phyloP scores from a whole-genome alignment of 1,140 invertebrate genomes.

The Drosophila tropicalis region DNA sequence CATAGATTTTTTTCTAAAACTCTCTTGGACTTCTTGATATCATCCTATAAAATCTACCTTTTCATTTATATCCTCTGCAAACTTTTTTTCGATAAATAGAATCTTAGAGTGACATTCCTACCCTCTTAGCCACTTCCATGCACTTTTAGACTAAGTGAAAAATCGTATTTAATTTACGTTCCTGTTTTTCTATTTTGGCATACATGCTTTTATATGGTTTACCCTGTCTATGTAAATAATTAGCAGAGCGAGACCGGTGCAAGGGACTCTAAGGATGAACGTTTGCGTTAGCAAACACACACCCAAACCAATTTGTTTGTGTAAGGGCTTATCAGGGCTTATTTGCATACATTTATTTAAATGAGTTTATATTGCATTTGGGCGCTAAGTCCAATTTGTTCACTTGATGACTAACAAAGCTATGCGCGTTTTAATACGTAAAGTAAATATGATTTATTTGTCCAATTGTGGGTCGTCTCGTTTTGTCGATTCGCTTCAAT shows the following conservation, averaged over 20 bases:
- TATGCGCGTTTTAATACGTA: constrained; percentile 35
- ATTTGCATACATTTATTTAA: constrained; percentile 28
- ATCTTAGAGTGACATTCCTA: too few relatives aligned
- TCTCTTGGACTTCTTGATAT: too few relatives aligned
- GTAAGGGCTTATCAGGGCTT: constrained; percentile 32
- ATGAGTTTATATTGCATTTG: constrained; percentile 1
- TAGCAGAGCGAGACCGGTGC: constrained; percentile 6
- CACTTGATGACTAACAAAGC: constrained; percentile 36
- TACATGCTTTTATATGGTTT: background rate
- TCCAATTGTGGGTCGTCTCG: constrained; percentile 15
- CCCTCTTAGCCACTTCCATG: too few relatives aligned
- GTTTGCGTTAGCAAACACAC: constrained; percentile 7
- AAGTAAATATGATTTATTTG: constrained; percentile 50
- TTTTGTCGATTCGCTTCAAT: background rate
- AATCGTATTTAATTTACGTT: constrained; percentile 2
- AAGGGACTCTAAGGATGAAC: background rate
- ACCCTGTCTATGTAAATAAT: constrained; percentile 16
- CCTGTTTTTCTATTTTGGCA: background rate
- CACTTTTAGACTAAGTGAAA: too few relatives aligned
- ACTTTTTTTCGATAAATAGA: too few relatives aligned
- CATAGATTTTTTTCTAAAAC: too few relatives aligned
- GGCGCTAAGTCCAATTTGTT: constrained; percentile 45
- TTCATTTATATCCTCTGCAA: too few relatives aligned
- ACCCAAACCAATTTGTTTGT: constrained; percentile 7
- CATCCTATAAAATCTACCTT: too few relatives aligned